These are phyloP conservation scores for Moxostoma hubbsi DNA, from an alignment of 2,797 vertebrate species.

Conservation along the genomic window DNA sequence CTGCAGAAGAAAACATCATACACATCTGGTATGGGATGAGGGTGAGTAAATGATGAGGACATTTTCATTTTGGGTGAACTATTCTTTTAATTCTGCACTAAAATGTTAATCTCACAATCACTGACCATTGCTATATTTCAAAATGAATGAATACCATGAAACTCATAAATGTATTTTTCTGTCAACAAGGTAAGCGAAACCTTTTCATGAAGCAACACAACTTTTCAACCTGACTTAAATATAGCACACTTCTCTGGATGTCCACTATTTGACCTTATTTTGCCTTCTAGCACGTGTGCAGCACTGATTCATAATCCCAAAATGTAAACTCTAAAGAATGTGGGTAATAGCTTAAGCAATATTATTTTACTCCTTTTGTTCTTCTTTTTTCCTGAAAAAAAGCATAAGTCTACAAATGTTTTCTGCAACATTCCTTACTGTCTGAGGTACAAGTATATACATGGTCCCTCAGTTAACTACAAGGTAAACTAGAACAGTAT, in stretches of 20 bases:
- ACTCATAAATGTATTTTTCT: background rate
- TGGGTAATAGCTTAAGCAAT: no score
- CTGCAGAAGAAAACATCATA: no score
- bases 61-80: no score
- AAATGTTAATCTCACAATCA: background rate
- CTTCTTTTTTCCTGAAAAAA: no score
- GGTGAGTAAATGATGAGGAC: no score
- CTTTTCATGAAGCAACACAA: background rate
- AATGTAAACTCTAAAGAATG: background rate
- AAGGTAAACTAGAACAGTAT: no score
- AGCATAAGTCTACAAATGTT: no score
- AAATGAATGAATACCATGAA: background rate
- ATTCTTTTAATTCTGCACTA: background rate
- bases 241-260: background rate
- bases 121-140: slow-evolving; percentile 1
- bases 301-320: background rate
- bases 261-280: background rate
- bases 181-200: background rate
- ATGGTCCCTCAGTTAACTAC: no score
- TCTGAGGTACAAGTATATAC: no score
- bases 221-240: background rate
- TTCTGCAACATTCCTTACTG: no score
- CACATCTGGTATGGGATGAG: no score
- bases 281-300: slow-evolving; percentile 15
- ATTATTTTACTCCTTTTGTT: no score